These are phyloP conservation scores for Leptinotarsa defecta DNA, from an alignment of 1,140 invertebrate genomes.

Conservation along the genomic window DNA sequence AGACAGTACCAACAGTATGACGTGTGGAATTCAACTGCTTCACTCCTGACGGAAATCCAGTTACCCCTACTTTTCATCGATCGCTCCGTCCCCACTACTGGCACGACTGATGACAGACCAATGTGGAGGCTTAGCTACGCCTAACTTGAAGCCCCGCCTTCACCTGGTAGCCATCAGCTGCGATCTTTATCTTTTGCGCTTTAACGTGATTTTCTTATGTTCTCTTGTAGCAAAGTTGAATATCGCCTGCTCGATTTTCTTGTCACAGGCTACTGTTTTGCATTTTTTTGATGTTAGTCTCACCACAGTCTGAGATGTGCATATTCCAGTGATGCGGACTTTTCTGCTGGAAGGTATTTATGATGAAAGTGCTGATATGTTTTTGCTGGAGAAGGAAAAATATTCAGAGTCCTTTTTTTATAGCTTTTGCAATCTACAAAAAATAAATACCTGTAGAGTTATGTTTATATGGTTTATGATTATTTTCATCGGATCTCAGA, in stretches of 20 bases:
- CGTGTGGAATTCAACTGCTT: conserved; percentile 38
- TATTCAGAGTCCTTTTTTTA: too few species aligned
- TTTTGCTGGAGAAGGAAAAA: too few species aligned
- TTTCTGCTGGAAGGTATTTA: conserved; percentile 12
- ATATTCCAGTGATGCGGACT: conserved; percentile 20
- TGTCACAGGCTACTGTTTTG: conserved; percentile 38
- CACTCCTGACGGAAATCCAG: conserved; percentile 31
- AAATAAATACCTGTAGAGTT: too few species aligned
- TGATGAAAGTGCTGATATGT: too few species aligned
- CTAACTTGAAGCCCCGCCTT: conserved; percentile 39
- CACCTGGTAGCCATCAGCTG: conserved; percentile 53
- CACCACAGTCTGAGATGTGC: conserved; percentile 31
- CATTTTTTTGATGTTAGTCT: conserved; percentile 37
- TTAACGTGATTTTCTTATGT: conserved; percentile 42
- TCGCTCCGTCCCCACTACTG: conserved; percentile 34
- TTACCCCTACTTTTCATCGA: conserved; percentile 46
- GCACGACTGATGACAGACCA: conserved; percentile 20
- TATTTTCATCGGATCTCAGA: too few species aligned
- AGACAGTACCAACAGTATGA: conserved; percentile 29
- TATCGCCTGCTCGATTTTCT: conserved; percentile 40
- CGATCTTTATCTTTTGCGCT: conserved; percentile 48
- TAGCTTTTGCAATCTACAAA: too few species aligned
- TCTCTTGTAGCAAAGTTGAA: conserved; percentile 35
- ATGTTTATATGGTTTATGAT: too few species aligned
- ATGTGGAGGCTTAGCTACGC: conserved; percentile 37